A percentile compares a stretch with the other conserved stretches of the same genome.
Evolutionary conservation across 1,140 invertebrate species (phyloP).

Genomic region (Camponotus vicinus): DNA sequence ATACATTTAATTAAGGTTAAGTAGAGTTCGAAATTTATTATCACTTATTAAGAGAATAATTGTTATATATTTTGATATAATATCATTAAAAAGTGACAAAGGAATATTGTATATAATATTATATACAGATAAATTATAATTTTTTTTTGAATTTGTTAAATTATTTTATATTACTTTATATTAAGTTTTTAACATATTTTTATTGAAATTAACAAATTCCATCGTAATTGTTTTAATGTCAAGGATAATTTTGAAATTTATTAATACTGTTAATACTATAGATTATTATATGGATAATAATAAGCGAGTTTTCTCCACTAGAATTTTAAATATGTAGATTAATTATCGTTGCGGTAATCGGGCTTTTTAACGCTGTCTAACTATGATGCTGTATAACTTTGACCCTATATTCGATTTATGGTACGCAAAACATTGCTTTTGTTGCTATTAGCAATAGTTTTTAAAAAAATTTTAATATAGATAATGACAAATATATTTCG

Average conservation of each 20-base stretch:
- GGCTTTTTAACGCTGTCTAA: constrained; percentile 3
- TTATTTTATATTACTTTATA: neutral
- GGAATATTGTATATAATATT: neutral
- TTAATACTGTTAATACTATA: constrained; percentile 16
- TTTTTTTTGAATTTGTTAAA: neutral
- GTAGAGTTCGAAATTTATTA: neutral
- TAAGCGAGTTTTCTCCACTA: constrained; percentile 6
- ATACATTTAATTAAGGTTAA: neutral
- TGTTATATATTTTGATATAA: neutral
- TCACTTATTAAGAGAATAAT: neutral
- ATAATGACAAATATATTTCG: neutral
- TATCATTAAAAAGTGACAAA: neutral
- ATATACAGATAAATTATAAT: neutral
- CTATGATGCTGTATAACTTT: neutral
- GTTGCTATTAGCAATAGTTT: neutral
- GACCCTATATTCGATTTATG: neutral
- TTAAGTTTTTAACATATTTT: constrained; percentile 22
- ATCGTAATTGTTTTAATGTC: constrained; percentile 18
- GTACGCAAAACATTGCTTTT: neutral
- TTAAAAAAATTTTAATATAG: neutral
- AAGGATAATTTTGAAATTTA: constrained; percentile 44
- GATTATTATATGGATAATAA: constrained; percentile 44
- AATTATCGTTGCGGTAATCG: constrained; percentile 48
- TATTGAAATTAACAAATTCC: constrained; percentile 8
- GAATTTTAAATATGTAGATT: constrained; percentile 51